Evolutionary conservation across 2,113 vertebrate genomes (phyloP).

Genomic region (Conger conger): DNA sequence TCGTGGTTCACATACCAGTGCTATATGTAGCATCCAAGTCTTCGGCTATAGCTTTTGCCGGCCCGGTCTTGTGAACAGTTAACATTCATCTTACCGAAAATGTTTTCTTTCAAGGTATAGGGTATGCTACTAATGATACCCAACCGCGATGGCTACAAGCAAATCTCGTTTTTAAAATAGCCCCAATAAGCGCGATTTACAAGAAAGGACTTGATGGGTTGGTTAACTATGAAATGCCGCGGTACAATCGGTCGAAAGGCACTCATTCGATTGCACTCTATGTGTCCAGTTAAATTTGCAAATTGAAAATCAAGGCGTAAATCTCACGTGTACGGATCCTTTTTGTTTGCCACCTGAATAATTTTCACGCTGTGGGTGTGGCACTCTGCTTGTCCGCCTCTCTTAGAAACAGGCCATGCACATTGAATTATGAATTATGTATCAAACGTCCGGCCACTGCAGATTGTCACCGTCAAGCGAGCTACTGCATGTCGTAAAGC

Average conservation of each 20-base stretch:
- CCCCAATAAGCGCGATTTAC: background rate
- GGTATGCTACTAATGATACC: background rate
- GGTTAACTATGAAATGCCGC: no score
- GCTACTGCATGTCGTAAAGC: background rate
- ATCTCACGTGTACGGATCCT: background rate
- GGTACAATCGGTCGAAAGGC: background rate
- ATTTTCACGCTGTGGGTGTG: background rate
- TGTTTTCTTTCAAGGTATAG: background rate
- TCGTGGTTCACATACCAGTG: slow-evolving; percentile 11
- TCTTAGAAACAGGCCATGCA: background rate
- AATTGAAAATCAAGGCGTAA: background rate
- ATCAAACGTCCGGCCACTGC: background rate
- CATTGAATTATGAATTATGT: slow-evolving; percentile 54
- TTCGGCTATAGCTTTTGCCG: background rate
- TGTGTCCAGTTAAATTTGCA: background rate
- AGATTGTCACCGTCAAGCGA: background rate
- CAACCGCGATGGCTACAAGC: background rate
- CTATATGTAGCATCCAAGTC: background rate
- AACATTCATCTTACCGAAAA: background rate
- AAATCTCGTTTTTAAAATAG: background rate
- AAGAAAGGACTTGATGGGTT: background rate
- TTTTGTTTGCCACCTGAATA: background rate
- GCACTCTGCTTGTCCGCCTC: background rate
- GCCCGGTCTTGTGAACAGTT: background rate
- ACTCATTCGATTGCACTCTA: background rate